Evolutionary conservation across 2,797 vertebrate species (phyloP).

Genomic region (Euthynnus affinis): DNA sequence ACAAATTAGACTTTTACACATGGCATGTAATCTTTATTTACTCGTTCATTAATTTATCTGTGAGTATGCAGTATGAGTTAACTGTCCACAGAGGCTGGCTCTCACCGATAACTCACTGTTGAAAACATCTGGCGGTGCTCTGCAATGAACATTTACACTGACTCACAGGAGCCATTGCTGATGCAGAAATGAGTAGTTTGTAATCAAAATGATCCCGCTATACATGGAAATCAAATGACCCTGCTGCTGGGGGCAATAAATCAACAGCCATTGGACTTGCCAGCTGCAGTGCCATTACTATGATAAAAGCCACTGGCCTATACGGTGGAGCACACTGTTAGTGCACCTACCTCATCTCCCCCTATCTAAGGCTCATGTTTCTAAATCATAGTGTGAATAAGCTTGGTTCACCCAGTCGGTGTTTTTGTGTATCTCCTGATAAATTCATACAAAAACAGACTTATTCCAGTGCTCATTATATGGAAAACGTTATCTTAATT

Average conservation of each 20-base stretch:
- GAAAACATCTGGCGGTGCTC: conserved; percentile 79
- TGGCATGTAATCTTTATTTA: conserved; percentile 47
- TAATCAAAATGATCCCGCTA: conserved; percentile 81
- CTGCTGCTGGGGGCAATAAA: conserved; percentile 76
- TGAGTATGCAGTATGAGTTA: conserved; percentile 52
- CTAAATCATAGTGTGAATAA: conserved; percentile 44
- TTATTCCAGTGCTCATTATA: conserved; percentile 60
- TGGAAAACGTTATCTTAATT: conserved; percentile 78
- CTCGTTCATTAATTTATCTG: conserved; percentile 62
- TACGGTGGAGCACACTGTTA: conserved; percentile 45
- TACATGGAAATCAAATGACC: conserved; percentile 82
- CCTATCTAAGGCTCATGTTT: conserved; percentile 49
- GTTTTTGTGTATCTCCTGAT: conserved; percentile 67
- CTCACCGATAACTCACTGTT: conserved; percentile 74
- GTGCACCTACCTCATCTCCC: conserved; percentile 43
- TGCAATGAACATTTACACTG: conserved; percentile 74
- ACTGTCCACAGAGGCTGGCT: conserved; percentile 63
- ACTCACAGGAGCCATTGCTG: conserved; percentile 77
- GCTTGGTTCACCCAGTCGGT: conserved; percentile 49
- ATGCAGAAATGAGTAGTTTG: conserved; percentile 75
- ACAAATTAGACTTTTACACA: conserved; percentile 35
- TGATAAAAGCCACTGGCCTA: conserved; percentile 69
- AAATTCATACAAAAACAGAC: conserved; percentile 53
- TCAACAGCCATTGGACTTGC: conserved; percentile 75
- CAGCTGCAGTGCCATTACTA: conserved; percentile 79